Evolutionary conservation across 1,140 invertebrate genomes (phyloP), one percentile per base, ranked within the genome.

Genomic region (Drosophila insularis): DNA sequence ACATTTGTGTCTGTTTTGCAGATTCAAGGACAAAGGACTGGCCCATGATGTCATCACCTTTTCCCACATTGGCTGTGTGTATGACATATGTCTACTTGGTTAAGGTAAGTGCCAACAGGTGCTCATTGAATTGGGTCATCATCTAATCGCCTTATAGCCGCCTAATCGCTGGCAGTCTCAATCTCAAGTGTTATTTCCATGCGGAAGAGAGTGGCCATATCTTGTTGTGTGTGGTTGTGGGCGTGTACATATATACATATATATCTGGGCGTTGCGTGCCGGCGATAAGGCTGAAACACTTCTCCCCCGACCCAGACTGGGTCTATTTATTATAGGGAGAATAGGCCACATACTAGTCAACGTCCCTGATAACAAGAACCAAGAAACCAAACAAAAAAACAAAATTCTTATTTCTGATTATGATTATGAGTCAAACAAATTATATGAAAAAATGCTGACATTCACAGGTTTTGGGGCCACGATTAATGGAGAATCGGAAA

Each of bases 401-500:
- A 4, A 37, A 35, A 2, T 46, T 46, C 5, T 17, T 4, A 27
- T 11, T 46, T 46, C 5, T 17, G 27, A 27, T 27, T 27, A 27
- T 27, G 43, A 50, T 50, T 50, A 50, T 50, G 43, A 50, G 8
- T 50, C 17, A 11, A 50, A 46, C 4, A 17, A 46, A 17, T 19
- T 17, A 37, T 37, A 37, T 10, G 11, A 37, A 37, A 8, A 37
- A 37, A 37, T 13, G 11, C 13, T 13, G 0, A 17, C 7, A 10
- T 69, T 92, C 85, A n/a, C 91, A 94, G 94, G 92, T 94, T 71
- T 71, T 94, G 61, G 97, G 97, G 10, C 97, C 97, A 54, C 95
- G 94, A 84, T 92, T 96, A 56, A 98, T 98, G 97, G 95, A 96
- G 92, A 95, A 97, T 90, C 94, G 97, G 78, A 95, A 97, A 92